Evolutionary conservation across 2,797 vertebrate species (phyloP).

Genomic region (Onychomys arenicola): DNA sequence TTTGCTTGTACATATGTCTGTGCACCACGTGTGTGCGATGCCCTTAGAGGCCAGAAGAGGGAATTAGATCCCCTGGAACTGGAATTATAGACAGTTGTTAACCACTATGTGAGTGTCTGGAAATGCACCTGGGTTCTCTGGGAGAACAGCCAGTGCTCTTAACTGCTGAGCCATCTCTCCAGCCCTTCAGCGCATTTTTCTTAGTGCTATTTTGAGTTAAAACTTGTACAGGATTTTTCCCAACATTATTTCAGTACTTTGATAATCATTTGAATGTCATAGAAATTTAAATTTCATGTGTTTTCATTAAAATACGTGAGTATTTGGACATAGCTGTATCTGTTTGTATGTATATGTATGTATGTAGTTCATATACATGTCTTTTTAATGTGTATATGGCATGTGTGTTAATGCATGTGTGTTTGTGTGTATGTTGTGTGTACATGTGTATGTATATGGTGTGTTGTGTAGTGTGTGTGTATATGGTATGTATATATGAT

Average conservation of each 20-base stretch:
- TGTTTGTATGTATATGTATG: neutral
- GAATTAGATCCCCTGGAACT: neutral
- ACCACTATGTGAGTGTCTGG: neutral
- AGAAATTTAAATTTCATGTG: constrained; percentile 1
- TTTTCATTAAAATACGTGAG: neutral
- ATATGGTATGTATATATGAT: neutral
- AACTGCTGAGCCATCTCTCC: neutral
- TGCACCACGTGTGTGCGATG: too few relatives aligned
- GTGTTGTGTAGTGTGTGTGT: neutral
- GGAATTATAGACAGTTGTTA: neutral
- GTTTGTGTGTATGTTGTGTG: neutral
- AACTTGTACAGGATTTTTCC: neutral
- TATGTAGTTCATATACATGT: neutral
- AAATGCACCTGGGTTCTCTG: neutral
- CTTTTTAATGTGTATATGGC: neutral
- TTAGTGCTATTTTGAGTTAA: constrained; percentile 10
- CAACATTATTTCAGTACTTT: neutral
- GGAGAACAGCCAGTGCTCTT: neutral
- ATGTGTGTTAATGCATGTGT: neutral
- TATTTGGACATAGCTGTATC: neutral
- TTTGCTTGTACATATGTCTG: neutral
- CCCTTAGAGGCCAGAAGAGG: neutral
- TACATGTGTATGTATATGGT: neutral
- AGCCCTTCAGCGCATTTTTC: neutral
- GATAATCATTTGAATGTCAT: neutral